Conservation (phyloP, 2,888 invertebrate species). For the Notodonta ziczac region DNA sequence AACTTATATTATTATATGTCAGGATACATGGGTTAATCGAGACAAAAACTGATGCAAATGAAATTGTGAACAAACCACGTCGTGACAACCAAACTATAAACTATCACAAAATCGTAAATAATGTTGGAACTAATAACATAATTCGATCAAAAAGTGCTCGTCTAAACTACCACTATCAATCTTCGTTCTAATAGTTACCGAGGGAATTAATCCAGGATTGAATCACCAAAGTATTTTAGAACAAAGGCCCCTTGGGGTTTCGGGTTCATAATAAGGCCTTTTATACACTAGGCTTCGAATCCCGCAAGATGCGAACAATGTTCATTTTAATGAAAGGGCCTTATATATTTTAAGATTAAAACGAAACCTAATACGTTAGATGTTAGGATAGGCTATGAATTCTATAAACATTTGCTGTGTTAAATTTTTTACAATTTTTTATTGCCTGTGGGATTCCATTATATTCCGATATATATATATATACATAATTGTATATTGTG, state of each 20-base stretch:
- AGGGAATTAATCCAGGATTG: conserved; percentile 6
- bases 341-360: too few relatives aligned
- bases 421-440: too few relatives aligned
- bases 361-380: too few relatives aligned
- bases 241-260: conserved; percentile 4
- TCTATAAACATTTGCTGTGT: too few relatives aligned
- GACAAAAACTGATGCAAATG: too few relatives aligned
- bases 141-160: background rate
- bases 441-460: too few relatives aligned
- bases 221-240: conserved; percentile 3
- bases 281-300: background rate
- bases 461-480: too few relatives aligned
- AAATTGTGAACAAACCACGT: too few relatives aligned
- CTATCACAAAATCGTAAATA: background rate
- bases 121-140: background rate
- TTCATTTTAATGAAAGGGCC: background rate
- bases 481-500: too few relatives aligned
- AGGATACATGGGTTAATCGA: too few relatives aligned
- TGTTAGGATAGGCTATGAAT: too few relatives aligned
- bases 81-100: background rate
- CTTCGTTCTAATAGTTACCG: conserved; percentile 5
- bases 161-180: conserved; percentile 3
- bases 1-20: too few relatives aligned
- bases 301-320: background rate
- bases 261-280: background rate